Conservation (phyloP, 2,113 vertebrate genomes). For the Rhea pennata region DNA sequence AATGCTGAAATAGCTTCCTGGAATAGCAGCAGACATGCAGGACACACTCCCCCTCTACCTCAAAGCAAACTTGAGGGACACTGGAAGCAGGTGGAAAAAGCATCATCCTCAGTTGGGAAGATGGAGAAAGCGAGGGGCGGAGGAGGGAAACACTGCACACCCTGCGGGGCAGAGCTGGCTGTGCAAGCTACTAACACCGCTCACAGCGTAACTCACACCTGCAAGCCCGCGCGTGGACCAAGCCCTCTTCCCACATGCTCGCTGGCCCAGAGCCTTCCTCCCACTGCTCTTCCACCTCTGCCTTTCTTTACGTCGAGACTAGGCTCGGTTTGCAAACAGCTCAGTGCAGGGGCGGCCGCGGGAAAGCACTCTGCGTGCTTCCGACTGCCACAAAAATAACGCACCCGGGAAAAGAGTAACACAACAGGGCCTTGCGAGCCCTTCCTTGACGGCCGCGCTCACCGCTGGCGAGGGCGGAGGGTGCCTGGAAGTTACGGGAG, state of each 20-base stretch:
- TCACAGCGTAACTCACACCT: neutral
- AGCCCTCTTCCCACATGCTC: neutral
- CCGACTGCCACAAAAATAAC: neutral
- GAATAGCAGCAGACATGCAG: neutral
- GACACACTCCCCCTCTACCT: neutral
- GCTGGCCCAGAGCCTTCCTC: neutral
- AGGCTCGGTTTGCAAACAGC: neutral
- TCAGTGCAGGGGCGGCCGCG: neutral
- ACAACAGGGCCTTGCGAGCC: neutral
- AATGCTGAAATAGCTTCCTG: slow-evolving; percentile 7
- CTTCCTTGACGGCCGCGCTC: neutral
- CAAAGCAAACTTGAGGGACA: neutral
- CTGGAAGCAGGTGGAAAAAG: neutral
- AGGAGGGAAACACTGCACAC: neutral
- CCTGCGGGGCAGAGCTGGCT: neutral
- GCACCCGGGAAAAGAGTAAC: neutral
- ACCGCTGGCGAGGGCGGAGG: no score
- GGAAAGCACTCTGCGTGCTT: neutral
- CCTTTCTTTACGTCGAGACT: neutral
- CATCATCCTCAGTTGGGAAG: neutral
- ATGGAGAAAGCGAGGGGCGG: fast-evolving
- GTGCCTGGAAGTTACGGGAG: no score
- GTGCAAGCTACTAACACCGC: no score
- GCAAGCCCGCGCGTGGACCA: fast-evolving
- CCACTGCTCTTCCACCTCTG: neutral